Conservation (phyloP, 2,113 vertebrate genomes). For the Proteles cristata region DNA sequence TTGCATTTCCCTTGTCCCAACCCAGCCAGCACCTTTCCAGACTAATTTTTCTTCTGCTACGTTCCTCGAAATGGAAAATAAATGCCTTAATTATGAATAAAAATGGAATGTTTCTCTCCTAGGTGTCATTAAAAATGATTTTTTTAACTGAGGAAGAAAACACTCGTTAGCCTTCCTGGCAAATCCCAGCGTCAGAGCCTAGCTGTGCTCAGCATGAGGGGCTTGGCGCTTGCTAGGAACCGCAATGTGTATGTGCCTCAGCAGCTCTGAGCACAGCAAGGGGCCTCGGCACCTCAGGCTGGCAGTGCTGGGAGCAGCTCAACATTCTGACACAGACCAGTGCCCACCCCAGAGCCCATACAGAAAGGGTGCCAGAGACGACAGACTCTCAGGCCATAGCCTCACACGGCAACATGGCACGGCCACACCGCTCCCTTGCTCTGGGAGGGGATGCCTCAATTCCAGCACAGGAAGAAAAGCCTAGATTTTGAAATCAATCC, state of each 20-base stretch:
- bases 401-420: background rate
- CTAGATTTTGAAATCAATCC: background rate
- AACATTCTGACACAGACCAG: background rate
- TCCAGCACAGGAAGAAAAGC: background rate
- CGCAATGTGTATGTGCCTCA: background rate
- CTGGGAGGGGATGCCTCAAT: background rate
- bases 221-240: background rate
- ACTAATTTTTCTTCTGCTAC: constrained; percentile 11
- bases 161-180: background rate
- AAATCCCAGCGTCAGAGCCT: background rate
- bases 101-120: constrained; percentile 44
- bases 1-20: background rate
- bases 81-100: constrained; percentile 61
- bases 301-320: background rate
- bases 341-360: background rate
- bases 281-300: background rate
- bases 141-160: background rate
- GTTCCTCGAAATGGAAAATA: constrained; percentile 39
- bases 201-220: constrained; percentile 29
- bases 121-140: constrained; percentile 62
- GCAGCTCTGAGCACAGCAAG: background rate
- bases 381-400: background rate
- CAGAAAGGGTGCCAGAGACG: background rate
- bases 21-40: background rate
- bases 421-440: background rate